Conservation (phyloP, 2,888 invertebrate genomes). For the Platycnemis pennipes region DNA sequence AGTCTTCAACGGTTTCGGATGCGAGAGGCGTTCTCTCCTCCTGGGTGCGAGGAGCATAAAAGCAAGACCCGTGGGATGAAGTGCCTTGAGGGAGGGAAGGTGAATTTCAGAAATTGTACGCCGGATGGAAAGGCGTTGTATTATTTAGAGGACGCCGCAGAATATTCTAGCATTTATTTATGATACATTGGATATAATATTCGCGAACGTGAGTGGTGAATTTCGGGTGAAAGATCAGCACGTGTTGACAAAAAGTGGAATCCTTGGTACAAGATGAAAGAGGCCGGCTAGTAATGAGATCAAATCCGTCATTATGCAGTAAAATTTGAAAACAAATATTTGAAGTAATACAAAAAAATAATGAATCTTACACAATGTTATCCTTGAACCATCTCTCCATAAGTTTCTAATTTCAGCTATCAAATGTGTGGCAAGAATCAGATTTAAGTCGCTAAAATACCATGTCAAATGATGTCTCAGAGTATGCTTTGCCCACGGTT, state of each 20-base stretch:
- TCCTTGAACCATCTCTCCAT: too few species aligned
- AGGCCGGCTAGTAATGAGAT: too few species aligned
- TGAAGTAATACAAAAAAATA: too few species aligned
- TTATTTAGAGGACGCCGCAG: background rate
- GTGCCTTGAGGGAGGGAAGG: conserved; percentile 47
- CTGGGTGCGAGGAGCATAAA: conserved; percentile 61
- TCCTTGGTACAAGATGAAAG: background rate
- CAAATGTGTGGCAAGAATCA: too few species aligned
- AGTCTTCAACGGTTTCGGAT: conserved; percentile 65
- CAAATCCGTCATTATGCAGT: too few species aligned
- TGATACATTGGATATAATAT: background rate
- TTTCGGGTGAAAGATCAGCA: background rate
- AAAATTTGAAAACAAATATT: conserved; percentile 15
- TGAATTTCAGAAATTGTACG: conserved; percentile 59
- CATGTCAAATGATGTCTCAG: too few species aligned
- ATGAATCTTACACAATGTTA: too few species aligned
- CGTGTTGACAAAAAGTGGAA: background rate
- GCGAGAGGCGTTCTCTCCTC: conserved; percentile 41
- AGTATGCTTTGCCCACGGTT: too few species aligned
- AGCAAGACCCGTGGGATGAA: conserved; percentile 35
- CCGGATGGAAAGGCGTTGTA: conserved; percentile 13
- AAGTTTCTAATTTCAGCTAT: too few species aligned
- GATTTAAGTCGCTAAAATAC: too few species aligned
- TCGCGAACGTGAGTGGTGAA: background rate
- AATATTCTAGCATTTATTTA: conserved; percentile 35